Conservation (phyloP, 2,797 vertebrate genomes). For the Leuciscus waleckii region DNA sequence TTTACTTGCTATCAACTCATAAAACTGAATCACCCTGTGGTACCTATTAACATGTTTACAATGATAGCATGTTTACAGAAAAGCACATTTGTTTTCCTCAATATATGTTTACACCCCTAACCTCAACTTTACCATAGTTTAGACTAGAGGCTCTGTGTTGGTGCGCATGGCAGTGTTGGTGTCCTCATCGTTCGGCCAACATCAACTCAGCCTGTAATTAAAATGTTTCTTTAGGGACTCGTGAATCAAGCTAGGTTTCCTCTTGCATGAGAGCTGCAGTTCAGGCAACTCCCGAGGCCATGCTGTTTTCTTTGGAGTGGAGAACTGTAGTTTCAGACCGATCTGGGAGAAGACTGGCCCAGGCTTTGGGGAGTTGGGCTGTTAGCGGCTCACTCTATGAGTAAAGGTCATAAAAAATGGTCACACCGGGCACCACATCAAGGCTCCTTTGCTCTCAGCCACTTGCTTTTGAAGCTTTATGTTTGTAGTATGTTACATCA, state of each 20-base stretch:
- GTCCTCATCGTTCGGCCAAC: constrained; percentile 33
- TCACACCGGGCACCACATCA: constrained; percentile 21
- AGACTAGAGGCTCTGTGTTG: not conserved
- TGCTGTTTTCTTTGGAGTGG: constrained; percentile 58
- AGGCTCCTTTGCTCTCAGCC: not conserved
- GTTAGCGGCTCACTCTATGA: constrained; percentile 11
- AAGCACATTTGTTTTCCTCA: constrained; percentile 2
- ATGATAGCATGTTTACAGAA: constrained; percentile 14
- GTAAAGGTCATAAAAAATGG: constrained; percentile 32
- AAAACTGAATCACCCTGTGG: not conserved
- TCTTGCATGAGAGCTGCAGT: constrained; percentile 42
- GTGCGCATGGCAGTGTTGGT: constrained; percentile 6
- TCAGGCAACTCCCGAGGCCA: constrained; percentile 28
- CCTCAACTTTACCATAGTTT: constrained; percentile 7
- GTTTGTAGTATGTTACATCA: not conserved
- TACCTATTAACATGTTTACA: constrained; percentile 5
- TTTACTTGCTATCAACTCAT: not conserved
- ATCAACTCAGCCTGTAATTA: constrained; percentile 57
- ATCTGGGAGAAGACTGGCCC: constrained; percentile 12
- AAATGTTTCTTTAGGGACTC: constrained; percentile 58
- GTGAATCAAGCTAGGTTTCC: constrained; percentile 50
- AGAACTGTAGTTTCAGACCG: constrained; percentile 46
- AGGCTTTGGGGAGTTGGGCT: constrained; percentile 12
- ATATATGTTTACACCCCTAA: not conserved
- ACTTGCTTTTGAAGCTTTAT: not conserved